These are phyloP conservation scores for Hippopotamyrus pictus DNA, from an alignment of 2,797 vertebrate genomes.

Conservation along the genomic window DNA sequence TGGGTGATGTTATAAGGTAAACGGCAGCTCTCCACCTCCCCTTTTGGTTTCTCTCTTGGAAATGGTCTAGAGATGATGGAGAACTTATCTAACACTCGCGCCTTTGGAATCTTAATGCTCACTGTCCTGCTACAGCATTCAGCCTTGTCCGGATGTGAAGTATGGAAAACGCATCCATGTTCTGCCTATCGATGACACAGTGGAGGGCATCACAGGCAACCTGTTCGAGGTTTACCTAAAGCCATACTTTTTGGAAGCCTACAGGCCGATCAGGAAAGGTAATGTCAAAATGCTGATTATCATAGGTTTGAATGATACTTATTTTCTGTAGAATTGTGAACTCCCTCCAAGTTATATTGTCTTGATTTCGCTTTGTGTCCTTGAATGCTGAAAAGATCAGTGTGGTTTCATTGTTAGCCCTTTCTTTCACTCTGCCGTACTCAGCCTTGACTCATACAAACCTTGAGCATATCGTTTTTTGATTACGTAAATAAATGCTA, in stretches of 20 bases:
- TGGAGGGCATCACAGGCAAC: constrained; percentile 97
- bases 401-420: neutral
- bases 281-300: constrained; percentile 15
- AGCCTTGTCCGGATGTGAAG: constrained; percentile 97
- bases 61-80: neutral
- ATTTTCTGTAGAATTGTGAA: neutral
- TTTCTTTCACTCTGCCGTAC: neutral
- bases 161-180: constrained; percentile 97
- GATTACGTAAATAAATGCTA: neutral
- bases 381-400: neutral
- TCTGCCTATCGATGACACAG: constrained; percentile 93
- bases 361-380: neutral
- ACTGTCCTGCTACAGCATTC: constrained; percentile 70
- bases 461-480: neutral
- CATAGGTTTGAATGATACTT: neutral
- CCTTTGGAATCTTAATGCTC: neutral
- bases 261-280: constrained; percentile 98
- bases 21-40: neutral
- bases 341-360: neutral
- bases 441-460: neutral
- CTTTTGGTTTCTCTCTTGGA: neutral
- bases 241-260: constrained; percentile 96
- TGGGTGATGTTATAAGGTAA: constrained; percentile 95
- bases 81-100: too few relatives aligned
- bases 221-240: constrained; percentile 98